Conservation (phyloP, 1,140 invertebrate species). For the Stegodyphus dumicola region DNA sequence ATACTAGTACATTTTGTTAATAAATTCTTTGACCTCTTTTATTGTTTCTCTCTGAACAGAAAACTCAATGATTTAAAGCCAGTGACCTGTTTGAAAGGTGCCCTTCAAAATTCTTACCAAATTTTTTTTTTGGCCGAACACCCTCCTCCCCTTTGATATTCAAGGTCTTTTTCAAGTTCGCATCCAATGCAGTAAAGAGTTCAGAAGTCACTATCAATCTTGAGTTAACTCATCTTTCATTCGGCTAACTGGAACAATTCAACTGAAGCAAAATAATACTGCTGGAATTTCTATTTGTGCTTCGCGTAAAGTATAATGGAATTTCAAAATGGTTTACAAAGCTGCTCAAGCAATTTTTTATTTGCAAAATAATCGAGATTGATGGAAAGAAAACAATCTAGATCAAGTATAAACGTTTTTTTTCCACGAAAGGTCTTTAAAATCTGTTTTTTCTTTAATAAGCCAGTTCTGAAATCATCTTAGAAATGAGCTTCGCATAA, state of each 20-base stretch:
- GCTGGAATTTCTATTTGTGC: not conserved
- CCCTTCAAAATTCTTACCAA: not conserved
- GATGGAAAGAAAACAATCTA: too few relatives aligned
- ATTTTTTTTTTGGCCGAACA: not conserved
- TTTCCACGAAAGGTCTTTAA: too few relatives aligned
- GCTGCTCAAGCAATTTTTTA: not conserved
- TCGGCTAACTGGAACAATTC: not conserved
- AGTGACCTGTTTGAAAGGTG: not conserved
- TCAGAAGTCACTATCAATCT: conserved; percentile 25
- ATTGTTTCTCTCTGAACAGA: too few relatives aligned
- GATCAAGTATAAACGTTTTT: too few relatives aligned
- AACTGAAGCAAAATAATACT: not conserved
- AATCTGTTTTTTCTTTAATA: too few relatives aligned
- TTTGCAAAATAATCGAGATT: too few relatives aligned
- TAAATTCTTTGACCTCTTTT: too few relatives aligned
- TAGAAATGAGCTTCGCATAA: too few relatives aligned
- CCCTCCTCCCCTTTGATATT: not conserved
- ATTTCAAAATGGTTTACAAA: not conserved
- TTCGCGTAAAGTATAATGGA: not conserved
- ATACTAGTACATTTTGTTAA: too few relatives aligned
- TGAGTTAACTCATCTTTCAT: conserved; percentile 10
- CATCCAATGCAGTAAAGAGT: not conserved
- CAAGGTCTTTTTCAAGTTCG: not conserved
- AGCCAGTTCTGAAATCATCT: too few relatives aligned
- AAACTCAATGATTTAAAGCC: not conserved